Evolutionary conservation across 2,797 vertebrate species (phyloP).

Genomic region (Taenioides sp.): DNA sequence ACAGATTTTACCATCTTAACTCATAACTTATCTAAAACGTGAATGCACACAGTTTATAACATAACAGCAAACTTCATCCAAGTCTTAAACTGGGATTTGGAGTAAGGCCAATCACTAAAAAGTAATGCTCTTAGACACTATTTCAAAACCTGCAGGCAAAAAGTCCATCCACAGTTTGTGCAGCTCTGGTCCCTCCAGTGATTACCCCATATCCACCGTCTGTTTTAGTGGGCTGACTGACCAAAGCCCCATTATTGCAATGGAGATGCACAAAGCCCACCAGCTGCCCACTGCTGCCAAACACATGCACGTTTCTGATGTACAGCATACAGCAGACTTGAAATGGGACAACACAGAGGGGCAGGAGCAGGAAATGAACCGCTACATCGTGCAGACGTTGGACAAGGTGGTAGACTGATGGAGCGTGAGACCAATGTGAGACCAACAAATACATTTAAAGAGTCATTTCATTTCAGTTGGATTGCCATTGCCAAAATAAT

Average conservation of each 20-base stretch:
- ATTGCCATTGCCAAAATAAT: not conserved
- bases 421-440: no score
- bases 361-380: no score
- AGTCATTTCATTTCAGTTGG: not conserved
- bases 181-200: conserved; percentile 37
- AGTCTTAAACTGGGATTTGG: not conserved
- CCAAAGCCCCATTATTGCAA: conserved; percentile 31
- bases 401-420: no score
- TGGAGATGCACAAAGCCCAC: conserved; percentile 38
- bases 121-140: not conserved
- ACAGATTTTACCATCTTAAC: not conserved
- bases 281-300: conserved; percentile 38
- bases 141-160: conserved; percentile 8
- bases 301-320: conserved; percentile 25
- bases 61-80: not conserved
- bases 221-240: conserved; percentile 36
- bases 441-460: not conserved
- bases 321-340: conserved; percentile 40
- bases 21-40: not conserved
- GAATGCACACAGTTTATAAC: not conserved
- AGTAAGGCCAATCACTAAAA: not conserved
- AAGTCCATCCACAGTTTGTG: conserved; percentile 12
- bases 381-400: no score
- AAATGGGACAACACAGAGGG: conserved; percentile 8
- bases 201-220: conserved; percentile 38